Evolutionary conservation across 2,113 vertebrate species (phyloP), one percentile per base, ranked within the genome.

Genomic region (Caranx ignobilis): DNA sequence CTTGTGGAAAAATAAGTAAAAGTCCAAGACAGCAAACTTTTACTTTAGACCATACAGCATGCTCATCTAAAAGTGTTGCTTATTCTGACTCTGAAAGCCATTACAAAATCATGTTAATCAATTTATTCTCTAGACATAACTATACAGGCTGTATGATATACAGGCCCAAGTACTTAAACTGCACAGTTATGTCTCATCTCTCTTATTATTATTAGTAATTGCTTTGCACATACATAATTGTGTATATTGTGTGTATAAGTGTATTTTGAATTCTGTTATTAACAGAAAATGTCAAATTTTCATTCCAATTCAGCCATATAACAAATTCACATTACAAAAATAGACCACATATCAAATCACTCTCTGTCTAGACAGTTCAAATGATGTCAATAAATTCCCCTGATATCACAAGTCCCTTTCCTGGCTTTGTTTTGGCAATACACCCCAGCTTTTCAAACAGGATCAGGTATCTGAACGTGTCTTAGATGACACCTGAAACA

Each of bases 1-100:
- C 68, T 66, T 43, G 59, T 64, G 87, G 75, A 84, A 87, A 83
- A 81, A 39, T 12, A 41, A 31, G n/a, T 26, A 39, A 71, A 81
- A 79, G 34, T 69, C 78, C n/a, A 35, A 21, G 56, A 77, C 34
- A 15, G 12, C 16, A 60, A 47, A 37, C 11, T 74, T 1, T 48
- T 50, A 37, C 13, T 54, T 0, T 43, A 31, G 55, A 52, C 2
- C 26, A 26, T 9, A 12, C 7, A 16, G 6, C 21, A 35, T 6
- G 0, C 60, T 61, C 43, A 16, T 0, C 2, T 32, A 39, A 18
- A 71, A 54, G n/a, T 60, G 47, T 21, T 32, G 2, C 45, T 82
- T 19, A 7, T 60, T 16, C 62, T 60, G 34, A 50, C 34, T 43
- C 4, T 32, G 12, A 26, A 71, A 64, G 16, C 26, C 16, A 2